Conservation (phyloP, 2,113 vertebrate species). For the Pomatostomus ruficeps region DNA sequence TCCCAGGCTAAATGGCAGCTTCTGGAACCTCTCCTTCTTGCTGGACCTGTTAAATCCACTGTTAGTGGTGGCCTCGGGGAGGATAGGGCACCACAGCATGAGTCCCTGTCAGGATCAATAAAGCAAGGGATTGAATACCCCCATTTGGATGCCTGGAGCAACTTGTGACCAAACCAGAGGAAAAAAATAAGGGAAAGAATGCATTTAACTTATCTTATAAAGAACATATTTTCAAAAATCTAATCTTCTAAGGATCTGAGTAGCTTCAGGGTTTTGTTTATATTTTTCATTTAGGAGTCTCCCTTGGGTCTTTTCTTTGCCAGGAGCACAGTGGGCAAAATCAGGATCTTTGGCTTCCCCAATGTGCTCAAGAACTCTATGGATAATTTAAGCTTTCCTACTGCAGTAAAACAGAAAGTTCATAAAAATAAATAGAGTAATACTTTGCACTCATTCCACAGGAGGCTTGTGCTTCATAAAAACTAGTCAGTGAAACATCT, state of each 20-base stretch:
- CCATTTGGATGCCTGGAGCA: slow-evolving; percentile 43
- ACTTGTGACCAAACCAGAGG: slow-evolving; percentile 30
- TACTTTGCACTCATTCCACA: slow-evolving; percentile 48
- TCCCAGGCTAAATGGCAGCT: not conserved
- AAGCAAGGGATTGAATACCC: slow-evolving; percentile 27
- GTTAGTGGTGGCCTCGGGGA: slow-evolving; percentile 21
- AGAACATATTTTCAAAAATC: slow-evolving; percentile 56
- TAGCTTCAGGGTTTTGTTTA: slow-evolving; percentile 68
- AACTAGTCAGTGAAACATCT: slow-evolving; percentile 4
- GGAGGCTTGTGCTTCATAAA: slow-evolving; percentile 26
- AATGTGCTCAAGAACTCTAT: slow-evolving; percentile 47
- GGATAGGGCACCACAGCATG: slow-evolving; percentile 7
- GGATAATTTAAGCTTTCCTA: slow-evolving; percentile 52
- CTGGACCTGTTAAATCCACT: slow-evolving; percentile 42
- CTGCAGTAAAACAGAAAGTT: slow-evolving; percentile 44
- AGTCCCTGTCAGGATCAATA: slow-evolving; percentile 57
- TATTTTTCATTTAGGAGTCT: slow-evolving; percentile 67
- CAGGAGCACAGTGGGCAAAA: slow-evolving; percentile 59
- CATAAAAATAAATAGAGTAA: slow-evolving; percentile 56
- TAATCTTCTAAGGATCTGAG: slow-evolving; percentile 59
- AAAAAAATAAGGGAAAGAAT: slow-evolving; percentile 41
- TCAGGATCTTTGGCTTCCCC: slow-evolving; percentile 46
- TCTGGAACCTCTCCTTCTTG: slow-evolving; percentile 16
- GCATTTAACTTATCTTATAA: slow-evolving; percentile 63
- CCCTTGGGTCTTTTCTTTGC: slow-evolving; percentile 58